phyloP scores from a whole-genome alignment of 2,888 invertebrate genomes.

The Diarsia mendica region DNA sequence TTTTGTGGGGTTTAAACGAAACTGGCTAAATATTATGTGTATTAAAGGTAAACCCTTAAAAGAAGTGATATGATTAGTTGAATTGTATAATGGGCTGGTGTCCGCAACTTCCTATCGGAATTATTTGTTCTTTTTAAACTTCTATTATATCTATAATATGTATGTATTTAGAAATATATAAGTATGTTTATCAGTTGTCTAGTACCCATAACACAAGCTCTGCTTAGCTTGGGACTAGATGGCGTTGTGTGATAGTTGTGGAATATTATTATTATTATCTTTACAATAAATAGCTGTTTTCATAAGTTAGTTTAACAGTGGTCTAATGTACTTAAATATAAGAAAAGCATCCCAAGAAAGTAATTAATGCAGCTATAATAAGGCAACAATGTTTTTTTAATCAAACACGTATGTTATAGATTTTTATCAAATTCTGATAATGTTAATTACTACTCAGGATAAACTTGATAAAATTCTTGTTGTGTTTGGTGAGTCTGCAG shows the following conservation, averaged over 20 bases:
- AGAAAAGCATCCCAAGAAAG: not conserved
- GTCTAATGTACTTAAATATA: not conserved
- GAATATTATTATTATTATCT: no score
- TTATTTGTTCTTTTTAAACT: no score
- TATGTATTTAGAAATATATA: no score
- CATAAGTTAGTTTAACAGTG: not conserved
- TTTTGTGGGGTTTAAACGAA: not conserved
- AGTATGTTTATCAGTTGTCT: no score
- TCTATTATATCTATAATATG: no score
- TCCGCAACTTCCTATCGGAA: no score
- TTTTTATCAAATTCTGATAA: slow-evolving; percentile 3
- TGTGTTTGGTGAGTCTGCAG: not conserved
- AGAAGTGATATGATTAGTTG: not conserved
- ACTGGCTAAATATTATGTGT: not conserved
- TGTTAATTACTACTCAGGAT: not conserved
- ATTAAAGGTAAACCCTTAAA: not conserved
- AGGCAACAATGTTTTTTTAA: not conserved
- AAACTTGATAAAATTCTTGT: not conserved
- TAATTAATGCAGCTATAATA: not conserved
- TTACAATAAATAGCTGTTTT: not conserved
- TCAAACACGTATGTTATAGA: not conserved
- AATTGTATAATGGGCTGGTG: no score
- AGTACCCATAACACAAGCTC: no score
- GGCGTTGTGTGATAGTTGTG: no score
- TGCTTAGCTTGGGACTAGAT: no score